Evolutionary conservation across 1,140 invertebrate species (phyloP).

Genomic region (Pseudoatta argentina): DNA sequence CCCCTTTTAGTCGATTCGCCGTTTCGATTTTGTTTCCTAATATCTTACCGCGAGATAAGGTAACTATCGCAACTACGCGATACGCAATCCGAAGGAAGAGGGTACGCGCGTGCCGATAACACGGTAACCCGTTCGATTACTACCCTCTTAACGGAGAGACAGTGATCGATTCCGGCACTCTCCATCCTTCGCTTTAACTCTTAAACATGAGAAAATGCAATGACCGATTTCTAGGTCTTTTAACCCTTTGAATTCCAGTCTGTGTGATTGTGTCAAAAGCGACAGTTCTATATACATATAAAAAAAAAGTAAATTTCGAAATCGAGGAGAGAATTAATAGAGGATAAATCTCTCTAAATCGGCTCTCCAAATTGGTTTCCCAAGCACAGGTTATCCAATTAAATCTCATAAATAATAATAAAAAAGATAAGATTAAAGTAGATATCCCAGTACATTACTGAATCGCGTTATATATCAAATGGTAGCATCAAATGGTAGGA

Average conservation of each 20-base stretch:
- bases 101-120: not conserved
- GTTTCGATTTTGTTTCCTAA: slow-evolving; percentile 48
- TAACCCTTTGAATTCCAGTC: not conserved
- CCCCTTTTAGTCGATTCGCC: slow-evolving; percentile 21
- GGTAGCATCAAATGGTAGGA: not conserved
- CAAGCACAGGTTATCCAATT: not conserved
- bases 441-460: not conserved
- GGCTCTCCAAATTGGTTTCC: not conserved
- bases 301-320: not conserved
- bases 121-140: not conserved
- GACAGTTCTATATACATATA: not conserved
- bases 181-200: slow-evolving; percentile 7
- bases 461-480: not conserved
- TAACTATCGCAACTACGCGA: not conserved
- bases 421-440: slow-evolving; percentile 21
- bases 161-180: not conserved
- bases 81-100: not conserved
- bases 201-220: not conserved
- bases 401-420: not conserved
- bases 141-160: not conserved
- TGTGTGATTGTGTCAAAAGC: not conserved
- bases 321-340: not conserved
- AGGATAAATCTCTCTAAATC: not conserved
- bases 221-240: not conserved
- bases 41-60: slow-evolving; percentile 35